Conservation (phyloP, 2,888 invertebrate species). For the Xanthorhoe spadicearia region DNA sequence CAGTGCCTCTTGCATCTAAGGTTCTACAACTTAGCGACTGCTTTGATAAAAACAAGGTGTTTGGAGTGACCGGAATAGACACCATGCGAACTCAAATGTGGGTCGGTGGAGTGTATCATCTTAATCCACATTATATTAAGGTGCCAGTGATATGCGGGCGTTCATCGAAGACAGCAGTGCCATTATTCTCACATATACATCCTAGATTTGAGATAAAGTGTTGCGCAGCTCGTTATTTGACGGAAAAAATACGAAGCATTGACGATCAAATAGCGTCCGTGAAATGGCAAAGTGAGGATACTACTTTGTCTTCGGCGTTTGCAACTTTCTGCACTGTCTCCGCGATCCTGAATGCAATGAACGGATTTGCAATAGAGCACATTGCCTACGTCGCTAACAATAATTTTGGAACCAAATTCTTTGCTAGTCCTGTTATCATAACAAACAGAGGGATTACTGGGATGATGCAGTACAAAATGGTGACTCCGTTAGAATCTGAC, state of each 20-base stretch:
- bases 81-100: constrained; percentile 35
- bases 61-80: constrained; percentile 31
- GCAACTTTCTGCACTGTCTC: constrained; percentile 41
- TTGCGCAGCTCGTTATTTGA: constrained; percentile 14
- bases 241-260: constrained; percentile 17
- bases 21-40: constrained; percentile 25
- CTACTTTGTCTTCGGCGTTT: constrained; percentile 28
- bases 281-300: constrained; percentile 18
- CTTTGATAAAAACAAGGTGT: constrained; percentile 25
- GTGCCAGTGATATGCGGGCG: constrained; percentile 37
- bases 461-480: constrained; percentile 19
- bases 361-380: constrained; percentile 37
- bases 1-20: constrained; percentile 31
- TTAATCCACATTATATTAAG: constrained; percentile 22
- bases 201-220: constrained; percentile 24
- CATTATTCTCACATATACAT: constrained; percentile 29
- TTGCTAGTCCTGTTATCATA: constrained; percentile 32
- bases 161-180: constrained; percentile 36
- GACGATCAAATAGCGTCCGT: constrained; percentile 23
- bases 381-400: constrained; percentile 37
- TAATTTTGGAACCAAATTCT: constrained; percentile 30
- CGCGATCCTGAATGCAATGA: constrained; percentile 37
- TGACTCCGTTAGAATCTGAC: constrained; percentile 27
- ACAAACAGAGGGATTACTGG: constrained; percentile 23
- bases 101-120: constrained; percentile 22